Conservation (phyloP, 2,797 vertebrate genomes). For the Ciconia nigra region DNA sequence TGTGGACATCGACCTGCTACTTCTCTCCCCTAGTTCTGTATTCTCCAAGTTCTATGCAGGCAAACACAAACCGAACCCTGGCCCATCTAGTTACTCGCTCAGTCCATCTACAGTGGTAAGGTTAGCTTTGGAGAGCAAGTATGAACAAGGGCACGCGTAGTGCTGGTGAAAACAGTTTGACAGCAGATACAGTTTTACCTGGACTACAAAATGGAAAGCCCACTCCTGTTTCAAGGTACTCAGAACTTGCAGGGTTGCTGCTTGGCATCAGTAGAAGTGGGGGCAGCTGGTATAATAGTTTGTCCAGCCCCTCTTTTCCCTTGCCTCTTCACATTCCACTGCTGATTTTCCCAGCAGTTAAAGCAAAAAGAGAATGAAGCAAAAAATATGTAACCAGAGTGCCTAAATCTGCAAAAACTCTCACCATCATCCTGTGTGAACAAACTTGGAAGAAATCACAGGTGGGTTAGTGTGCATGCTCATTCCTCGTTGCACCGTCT, state of each 20-base stretch:
- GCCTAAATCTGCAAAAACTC: neutral
- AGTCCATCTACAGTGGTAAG: neutral
- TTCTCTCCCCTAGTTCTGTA: neutral
- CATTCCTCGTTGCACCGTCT: accelerated
- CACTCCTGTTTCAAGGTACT: neutral
- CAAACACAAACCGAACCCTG: neutral
- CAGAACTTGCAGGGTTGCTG: neutral
- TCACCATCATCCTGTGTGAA: neutral
- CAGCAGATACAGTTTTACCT: neutral
- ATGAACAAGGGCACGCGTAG: neutral
- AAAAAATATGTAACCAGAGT: neutral
- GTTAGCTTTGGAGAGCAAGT: neutral
- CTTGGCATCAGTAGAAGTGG: neutral
- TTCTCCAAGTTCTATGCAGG: neutral
- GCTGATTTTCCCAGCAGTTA: neutral
- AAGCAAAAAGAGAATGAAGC: neutral
- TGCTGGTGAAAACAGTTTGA: neutral
- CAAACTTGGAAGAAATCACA: neutral
- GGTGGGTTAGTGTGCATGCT: neutral
- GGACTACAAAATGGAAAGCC: neutral
- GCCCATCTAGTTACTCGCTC: neutral
- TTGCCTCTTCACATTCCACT: neutral
- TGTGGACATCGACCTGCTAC: neutral
- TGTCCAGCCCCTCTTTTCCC: neutral
- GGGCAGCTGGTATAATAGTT: neutral